phyloP scores from a whole-genome alignment of 1,140 invertebrate genomes.

The Carposina sasakii region DNA sequence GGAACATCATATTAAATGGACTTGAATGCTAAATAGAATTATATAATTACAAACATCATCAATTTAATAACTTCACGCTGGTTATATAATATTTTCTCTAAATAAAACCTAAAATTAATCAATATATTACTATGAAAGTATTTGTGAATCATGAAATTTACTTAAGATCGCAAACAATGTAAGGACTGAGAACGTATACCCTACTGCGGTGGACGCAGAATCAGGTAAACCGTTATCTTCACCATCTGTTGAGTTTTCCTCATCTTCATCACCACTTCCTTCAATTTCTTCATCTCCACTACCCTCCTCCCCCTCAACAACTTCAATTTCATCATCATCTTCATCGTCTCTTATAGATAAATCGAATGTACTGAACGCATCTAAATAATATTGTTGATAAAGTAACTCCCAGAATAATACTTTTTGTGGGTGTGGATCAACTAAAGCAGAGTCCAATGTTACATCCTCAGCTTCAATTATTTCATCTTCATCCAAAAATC shows the following conservation, averaged over 20 bases:
- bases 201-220: conserved; percentile 40
- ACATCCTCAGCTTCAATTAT: conserved; percentile 20
- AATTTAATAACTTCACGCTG: no score
- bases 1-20: no score
- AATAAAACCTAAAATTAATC: no score
- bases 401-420: conserved; percentile 51
- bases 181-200: conserved; percentile 43
- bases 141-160: conserved; percentile 35
- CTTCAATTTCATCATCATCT: neutral
- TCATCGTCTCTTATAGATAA: conserved; percentile 18
- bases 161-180: conserved; percentile 35
- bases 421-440: conserved; percentile 34
- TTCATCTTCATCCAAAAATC: conserved; percentile 35
- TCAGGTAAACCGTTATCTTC: conserved; percentile 20
- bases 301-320: neutral
- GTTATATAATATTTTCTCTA: no score
- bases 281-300: neutral
- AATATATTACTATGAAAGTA: conserved; percentile 37
- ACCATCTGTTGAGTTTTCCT: conserved; percentile 2
- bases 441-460: conserved; percentile 37
- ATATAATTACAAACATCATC: no score
- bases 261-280: conserved; percentile 8
- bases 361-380: conserved; percentile 41
- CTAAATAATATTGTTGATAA: conserved; percentile 42
- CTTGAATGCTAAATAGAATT: no score